Base-by-base conservation (phyloP, 2,888 invertebrate species). In the Sclerodermus sp. region DNA sequence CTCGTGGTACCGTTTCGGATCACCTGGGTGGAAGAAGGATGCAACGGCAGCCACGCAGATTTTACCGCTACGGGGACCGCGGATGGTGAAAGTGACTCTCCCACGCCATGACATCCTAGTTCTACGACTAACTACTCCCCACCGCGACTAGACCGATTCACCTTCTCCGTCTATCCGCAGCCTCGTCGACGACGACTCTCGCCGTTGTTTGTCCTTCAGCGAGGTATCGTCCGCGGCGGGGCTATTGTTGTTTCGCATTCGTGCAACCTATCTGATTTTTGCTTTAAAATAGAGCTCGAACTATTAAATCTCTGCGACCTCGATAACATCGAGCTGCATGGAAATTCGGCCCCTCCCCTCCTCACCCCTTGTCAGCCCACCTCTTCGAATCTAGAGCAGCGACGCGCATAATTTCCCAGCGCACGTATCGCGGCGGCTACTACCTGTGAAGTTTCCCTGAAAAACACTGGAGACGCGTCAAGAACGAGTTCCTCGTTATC, bases 21-120 rank as follows among this genome's bases (percentile, higher is more conserved):
- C 4, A 5, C 8, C 3, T 3, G 23, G 8, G 23, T 5, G 23
- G 23, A 23, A 23, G 23, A 23, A 23, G 8, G 23, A 23, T 23
- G 23, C 23, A 23, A 23, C 23, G 8, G 8, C 23, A 23, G 23
- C 23, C 45, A 43, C 49, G 53, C 55, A 58, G 64, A 55, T 55
- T 63, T 58, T 63, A 60, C 55, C 60, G 60, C 47, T 63, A 58
- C 53, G 60, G 49, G 55, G 57, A 52, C 59, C 57, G 54, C 48
- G 51, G 60, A 71, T 59, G 68, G 72, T 75, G 74, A 75, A 75
- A 75, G 74, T 75, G 67, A 68, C 66, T 75, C 73, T 75, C 74
- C 74, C 74, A 75, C 74, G 74, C 71, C 70, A 68, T 68, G 68
- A 71, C 71, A 70, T 70, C 73, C 66, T 68, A 68, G 62, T 58